Conservation (phyloP, 2,888 invertebrate genomes). For the Exephanes ischioxanthus region DNA sequence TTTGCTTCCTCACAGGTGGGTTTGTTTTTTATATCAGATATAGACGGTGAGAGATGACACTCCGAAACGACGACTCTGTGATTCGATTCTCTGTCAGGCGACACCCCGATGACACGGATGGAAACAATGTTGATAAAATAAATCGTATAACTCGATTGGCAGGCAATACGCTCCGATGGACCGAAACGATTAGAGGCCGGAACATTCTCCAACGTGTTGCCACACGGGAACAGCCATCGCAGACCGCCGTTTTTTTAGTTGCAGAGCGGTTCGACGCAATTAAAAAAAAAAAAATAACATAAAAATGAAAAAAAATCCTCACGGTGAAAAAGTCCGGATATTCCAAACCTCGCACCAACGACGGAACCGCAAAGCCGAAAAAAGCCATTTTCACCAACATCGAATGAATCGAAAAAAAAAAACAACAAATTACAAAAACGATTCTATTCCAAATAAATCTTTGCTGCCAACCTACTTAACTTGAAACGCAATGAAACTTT, state of each 20-base stretch:
- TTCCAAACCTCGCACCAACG: background rate
- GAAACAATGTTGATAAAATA: conserved; percentile 34
- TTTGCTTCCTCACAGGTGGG: too few species aligned
- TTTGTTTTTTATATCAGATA: background rate
- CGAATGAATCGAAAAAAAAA: background rate
- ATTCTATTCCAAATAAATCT: background rate
- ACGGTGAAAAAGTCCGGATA: background rate
- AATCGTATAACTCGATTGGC: conserved; percentile 36
- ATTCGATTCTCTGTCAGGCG: background rate
- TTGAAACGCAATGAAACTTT: too few species aligned
- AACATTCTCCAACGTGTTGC: conserved; percentile 1
- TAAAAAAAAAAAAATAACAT: background rate
- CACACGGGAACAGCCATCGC: background rate
- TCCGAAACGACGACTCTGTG: background rate
- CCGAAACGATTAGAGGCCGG: conserved; percentile 17
- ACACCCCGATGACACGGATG: background rate
- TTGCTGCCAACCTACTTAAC: too few species aligned
- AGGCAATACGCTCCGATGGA: conserved; percentile 28
- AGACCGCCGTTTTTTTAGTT: background rate
- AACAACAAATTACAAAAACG: background rate
- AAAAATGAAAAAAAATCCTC: background rate
- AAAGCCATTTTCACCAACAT: background rate
- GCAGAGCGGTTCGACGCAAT: background rate
- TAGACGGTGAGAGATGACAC: background rate
- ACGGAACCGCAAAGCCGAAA: background rate